These are phyloP conservation scores for Lacerta viridis DNA, from an alignment of 2,797 vertebrate species.

Conservation along the genomic window DNA sequence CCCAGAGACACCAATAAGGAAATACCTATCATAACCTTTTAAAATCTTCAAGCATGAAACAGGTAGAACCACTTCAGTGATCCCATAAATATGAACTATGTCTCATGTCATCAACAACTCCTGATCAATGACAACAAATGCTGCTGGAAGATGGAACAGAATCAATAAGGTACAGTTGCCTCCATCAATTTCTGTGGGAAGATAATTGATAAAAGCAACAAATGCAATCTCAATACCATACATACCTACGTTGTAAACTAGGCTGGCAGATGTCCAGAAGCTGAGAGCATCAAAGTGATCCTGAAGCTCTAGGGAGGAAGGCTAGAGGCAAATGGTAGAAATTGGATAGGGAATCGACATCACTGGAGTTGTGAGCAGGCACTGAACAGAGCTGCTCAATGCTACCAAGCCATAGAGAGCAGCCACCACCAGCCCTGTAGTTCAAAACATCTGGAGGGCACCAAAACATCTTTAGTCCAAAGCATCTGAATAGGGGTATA, in stretches of 20 bases:
- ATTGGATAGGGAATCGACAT: not conserved
- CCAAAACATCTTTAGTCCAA: too few relatives aligned
- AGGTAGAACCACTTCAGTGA: not conserved
- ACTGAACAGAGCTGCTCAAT: not conserved
- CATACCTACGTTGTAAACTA: constrained; percentile 8
- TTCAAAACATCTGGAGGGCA: not conserved
- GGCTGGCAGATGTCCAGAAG: not conserved
- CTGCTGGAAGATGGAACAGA: not conserved
- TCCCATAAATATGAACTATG: constrained; percentile 12
- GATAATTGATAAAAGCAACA: constrained; percentile 25
- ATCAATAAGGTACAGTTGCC: constrained; percentile 21
- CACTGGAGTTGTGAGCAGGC: not conserved
- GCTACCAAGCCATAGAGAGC: not conserved
- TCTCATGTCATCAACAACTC: constrained; percentile 3
- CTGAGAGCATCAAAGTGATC: constrained; percentile 4
- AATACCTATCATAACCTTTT: constrained; percentile 18
- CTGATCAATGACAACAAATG: not conserved
- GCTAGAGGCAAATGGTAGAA: not conserved
- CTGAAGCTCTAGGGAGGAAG: not conserved
- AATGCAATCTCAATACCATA: constrained; percentile 9
- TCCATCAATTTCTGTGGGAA: constrained; percentile 14
- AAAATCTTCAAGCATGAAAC: not conserved
- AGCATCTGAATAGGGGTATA: not conserved
- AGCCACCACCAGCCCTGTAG: not conserved
- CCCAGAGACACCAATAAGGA: not conserved